A percentile compares a stretch with the other conserved stretches of the same genome.
Evolutionary conservation across 2,888 invertebrate species (phyloP).

Genomic region (Platynereis dumerilii): DNA sequence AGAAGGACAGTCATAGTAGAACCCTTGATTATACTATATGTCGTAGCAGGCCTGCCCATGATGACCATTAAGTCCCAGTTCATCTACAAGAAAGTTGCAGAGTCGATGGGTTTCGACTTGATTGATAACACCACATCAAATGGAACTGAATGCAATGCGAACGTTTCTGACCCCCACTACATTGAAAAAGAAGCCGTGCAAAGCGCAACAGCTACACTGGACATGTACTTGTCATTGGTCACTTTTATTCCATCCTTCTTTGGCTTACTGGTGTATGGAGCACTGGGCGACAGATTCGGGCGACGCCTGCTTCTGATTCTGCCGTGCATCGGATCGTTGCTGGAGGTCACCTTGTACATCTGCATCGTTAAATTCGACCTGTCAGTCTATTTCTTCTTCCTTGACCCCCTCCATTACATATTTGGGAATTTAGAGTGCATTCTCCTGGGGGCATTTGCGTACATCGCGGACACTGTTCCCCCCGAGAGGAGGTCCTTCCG

Average conservation of each 20-base stretch:
- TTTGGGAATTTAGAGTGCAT: slow-evolving; percentile 5
- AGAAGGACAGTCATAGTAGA: slow-evolving; percentile 1
- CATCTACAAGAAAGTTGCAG: slow-evolving; percentile 18
- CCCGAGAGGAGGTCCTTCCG: slow-evolving; percentile 15
- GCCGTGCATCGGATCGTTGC: slow-evolving; percentile 12
- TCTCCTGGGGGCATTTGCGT: slow-evolving; percentile 16
- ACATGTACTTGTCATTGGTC: slow-evolving; percentile 11
- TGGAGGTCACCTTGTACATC: slow-evolving; percentile 2
- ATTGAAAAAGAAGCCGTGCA: slow-evolving; percentile 7
- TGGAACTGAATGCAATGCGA: slow-evolving; percentile 2
- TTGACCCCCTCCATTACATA: slow-evolving; percentile 1
- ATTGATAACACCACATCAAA: neutral
- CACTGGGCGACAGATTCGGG: slow-evolving; percentile 11
- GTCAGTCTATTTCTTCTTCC: slow-evolving; percentile 8
- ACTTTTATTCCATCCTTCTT: slow-evolving; percentile 9
- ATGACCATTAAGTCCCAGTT: slow-evolving; percentile 15
- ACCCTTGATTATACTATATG: slow-evolving; percentile 1
- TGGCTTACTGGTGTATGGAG: slow-evolving; percentile 9
- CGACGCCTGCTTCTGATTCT: slow-evolving; percentile 12
- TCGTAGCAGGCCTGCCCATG: slow-evolving; percentile 7
- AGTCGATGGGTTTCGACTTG: slow-evolving; percentile 6
- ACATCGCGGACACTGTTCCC: slow-evolving; percentile 8
- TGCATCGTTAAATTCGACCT: slow-evolving; percentile 14
- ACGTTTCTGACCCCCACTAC: slow-evolving; percentile 17
- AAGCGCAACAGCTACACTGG: slow-evolving; percentile 13